Evolutionary conservation across 2,797 vertebrate species (phyloP).

Genomic region (Coilia nasus): DNA sequence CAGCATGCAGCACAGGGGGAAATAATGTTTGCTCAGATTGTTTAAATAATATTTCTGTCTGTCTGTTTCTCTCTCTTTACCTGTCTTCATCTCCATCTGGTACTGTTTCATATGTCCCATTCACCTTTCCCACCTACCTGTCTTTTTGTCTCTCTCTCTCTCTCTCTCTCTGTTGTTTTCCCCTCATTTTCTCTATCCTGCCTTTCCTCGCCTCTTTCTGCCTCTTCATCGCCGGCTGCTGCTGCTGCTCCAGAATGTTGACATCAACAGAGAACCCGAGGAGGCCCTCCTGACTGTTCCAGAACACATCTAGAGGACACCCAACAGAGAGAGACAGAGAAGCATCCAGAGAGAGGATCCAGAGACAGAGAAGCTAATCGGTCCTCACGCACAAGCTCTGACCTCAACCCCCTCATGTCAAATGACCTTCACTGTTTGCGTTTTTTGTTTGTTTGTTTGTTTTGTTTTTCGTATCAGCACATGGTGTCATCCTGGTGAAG

Average conservation of each 20-base stretch:
- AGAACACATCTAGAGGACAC: slow-evolving; percentile 55
- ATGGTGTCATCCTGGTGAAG: neutral
- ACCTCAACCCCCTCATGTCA: neutral
- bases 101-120: neutral
- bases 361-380: neutral
- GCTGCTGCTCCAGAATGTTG: slow-evolving; percentile 66
- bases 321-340: neutral
- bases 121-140: neutral
- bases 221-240: neutral
- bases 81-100: neutral
- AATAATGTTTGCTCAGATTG: too few species aligned
- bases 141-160: neutral
- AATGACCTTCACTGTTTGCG: neutral
- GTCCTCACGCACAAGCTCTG: neutral
- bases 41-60: too few species aligned
- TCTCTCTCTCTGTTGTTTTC: too few species aligned
- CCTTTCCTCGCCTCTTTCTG: neutral
- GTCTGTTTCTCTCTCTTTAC: neutral
- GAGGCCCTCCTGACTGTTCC: slow-evolving; percentile 70
- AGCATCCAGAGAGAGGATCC: too few species aligned
- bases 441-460: neutral
- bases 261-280: slow-evolving; percentile 66
- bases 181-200: neutral
- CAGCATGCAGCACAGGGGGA: too few species aligned
- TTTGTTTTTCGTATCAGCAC: neutral